phyloP scores from a whole-genome alignment of 2,797 vertebrate species.

The Nannoperca australis region DNA sequence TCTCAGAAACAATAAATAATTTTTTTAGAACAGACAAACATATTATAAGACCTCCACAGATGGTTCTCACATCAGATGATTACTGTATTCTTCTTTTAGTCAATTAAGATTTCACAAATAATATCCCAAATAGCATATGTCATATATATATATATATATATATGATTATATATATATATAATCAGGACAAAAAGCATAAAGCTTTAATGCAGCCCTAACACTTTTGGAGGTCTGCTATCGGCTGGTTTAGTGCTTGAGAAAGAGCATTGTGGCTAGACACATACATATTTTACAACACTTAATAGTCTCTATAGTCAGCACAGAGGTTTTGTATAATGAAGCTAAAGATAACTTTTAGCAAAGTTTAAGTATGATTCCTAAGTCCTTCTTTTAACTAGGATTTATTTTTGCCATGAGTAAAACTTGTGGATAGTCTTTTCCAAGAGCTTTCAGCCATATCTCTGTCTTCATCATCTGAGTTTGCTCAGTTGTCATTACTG shows the following conservation, averaged over 20 bases:
- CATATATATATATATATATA: too few species aligned
- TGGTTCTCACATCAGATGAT: background rate
- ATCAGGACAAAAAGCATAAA: too few species aligned
- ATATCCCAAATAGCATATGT: too few species aligned
- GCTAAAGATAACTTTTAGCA: too few species aligned
- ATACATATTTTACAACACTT: background rate
- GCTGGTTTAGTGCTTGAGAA: background rate
- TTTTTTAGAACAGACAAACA: background rate
- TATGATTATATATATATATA: too few species aligned
- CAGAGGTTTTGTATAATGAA: too few species aligned
- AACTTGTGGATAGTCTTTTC: background rate
- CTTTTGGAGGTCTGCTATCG: background rate
- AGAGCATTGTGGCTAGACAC: background rate
- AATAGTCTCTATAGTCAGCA: background rate
- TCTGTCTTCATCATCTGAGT: background rate
- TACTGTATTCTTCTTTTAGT: too few species aligned
- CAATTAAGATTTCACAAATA: too few species aligned
- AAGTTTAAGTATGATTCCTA: too few species aligned
- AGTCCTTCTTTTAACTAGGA: background rate
- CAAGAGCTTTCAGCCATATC: background rate
- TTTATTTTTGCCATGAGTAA: background rate
- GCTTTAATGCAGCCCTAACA: too few species aligned
- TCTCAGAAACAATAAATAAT: too few species aligned
- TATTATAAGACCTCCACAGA: background rate
- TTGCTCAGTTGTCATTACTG: background rate